Conservation (phyloP, 2,113 vertebrate genomes). For the Epinephelus lanceolatus region DNA sequence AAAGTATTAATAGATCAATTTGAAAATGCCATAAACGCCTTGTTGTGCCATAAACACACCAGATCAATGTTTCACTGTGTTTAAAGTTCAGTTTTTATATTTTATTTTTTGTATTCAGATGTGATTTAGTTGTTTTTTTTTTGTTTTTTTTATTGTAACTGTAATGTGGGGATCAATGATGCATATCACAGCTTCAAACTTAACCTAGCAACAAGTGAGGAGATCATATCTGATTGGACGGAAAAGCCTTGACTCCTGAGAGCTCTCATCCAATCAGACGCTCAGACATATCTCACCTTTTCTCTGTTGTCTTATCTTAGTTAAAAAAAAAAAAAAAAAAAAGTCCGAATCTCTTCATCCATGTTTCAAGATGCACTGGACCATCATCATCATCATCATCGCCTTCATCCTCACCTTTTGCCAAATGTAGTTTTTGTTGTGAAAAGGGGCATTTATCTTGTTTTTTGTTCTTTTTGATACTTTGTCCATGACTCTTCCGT, state of each 20-base stretch:
- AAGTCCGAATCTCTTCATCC: background rate
- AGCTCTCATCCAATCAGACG: slow-evolving; percentile 72
- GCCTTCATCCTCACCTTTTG: slow-evolving; percentile 54
- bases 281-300: slow-evolving; percentile 32
- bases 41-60: slow-evolving; percentile 71
- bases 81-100: slow-evolving; percentile 26
- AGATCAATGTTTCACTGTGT: slow-evolving; percentile 36
- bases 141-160: slow-evolving; percentile 25
- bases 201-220: slow-evolving; percentile 42
- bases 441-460: slow-evolving; percentile 75
- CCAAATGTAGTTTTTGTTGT: slow-evolving; percentile 83
- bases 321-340: background rate
- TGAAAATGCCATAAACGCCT: slow-evolving; percentile 21
- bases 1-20: slow-evolving; percentile 34
- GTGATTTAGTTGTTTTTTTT: slow-evolving; percentile 25
- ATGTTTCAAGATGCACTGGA: slow-evolving; percentile 78
- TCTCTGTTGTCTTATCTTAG: slow-evolving; percentile 25
- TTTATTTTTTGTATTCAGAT: slow-evolving; percentile 45
- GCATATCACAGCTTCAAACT: slow-evolving; percentile 37
- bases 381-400: slow-evolving; percentile 58
- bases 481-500: slow-evolving; percentile 79
- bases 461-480: slow-evolving; percentile 66
- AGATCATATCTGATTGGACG: slow-evolving; percentile 63
- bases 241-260: slow-evolving; percentile 42
- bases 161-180: background rate